Evolutionary conservation across 2,888 invertebrate genomes (phyloP), one percentile per base, ranked within the genome.

Genomic region (Dicyrtoma fusca): DNA sequence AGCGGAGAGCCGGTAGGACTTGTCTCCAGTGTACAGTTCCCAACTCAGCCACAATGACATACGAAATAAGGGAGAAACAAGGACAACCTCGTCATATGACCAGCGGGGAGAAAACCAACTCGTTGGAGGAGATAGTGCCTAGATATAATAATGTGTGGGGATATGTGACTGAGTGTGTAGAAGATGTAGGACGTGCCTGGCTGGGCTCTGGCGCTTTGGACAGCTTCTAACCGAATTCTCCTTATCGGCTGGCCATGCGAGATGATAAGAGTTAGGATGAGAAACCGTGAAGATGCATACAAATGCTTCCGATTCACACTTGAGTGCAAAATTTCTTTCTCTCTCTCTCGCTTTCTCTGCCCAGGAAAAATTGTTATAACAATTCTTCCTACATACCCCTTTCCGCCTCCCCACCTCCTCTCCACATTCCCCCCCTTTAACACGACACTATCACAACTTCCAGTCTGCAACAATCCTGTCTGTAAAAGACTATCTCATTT

Each of bases 281-380:
- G 64, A 49, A 64, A 47, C 49, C 64, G 47, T 64, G 49, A 64
- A 64, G 64, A 47, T 63, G 63, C 63, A 63, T 64, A 64, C 64
- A 64, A 64, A 64, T 65, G 65, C 65, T 65, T 65, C 49, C 65
- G 21, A 51, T 45, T 45, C 49, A 47, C 47, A 45, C 42, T 68
- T n/a, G 21, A 57, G 25, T 57, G 57, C 23, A 57, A 13, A 8
- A 23, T 49, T 26, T 57, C 57, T 21, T 6, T 49, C 68, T 51
- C 25, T 42, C 21, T 68, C 68, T 55, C 26, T 45, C 51, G 5
- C 57, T 51, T 25, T n/a, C 51, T 17, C 34, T 8, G n/a, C 42
- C 26, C 14, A 34, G n/a, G 11, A 6, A 34, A 51, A 51, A 14
- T 53, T 51, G 47, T 44, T 64, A 42, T 64, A 19, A n/a, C 8